Base-by-base conservation (phyloP, 2,888 invertebrate genomes). In the Microplitis deprimator region DNA sequence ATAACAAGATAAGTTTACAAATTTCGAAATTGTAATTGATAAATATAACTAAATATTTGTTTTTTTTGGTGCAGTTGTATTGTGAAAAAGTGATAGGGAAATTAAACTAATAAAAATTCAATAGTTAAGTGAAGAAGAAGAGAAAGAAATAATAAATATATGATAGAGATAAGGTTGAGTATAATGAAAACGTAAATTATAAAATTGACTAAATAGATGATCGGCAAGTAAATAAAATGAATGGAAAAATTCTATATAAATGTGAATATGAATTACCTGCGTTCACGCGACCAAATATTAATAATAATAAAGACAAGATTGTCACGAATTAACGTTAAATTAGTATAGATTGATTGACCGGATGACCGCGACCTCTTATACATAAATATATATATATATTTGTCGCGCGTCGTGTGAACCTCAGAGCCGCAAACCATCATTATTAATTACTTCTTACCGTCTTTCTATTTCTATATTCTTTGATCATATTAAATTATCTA, bases 301-400 rank as follows among this genome's bases (percentile, higher is more conserved):
- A 85, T 86, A 85, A 87, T 84, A 84, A 82, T 83, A 84, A 84
- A 83, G 81, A 80, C 81, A 83, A 83, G 84, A 87, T 87, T 87
- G 84, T 85, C 84, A 86, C 87, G 85, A 88, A 88, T 88, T 87
- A 88, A 86, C 81, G 83, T 83, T 82, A 82, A 89, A 89, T 88
- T 88, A 86, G 84, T 86, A 87, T 85, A 83, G 85, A 81, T 84
- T 83, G 85, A 87, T 87, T 86, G 87, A 86, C 84, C 85, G 83
- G 73, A 76, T 81, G 84, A 83, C 77, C 83, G 77, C 83, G 87
- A 86, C 86, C 87, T 86, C 81, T 83, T 75, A 81, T 79, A 79
- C 75, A 81, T 70, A 76, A 8, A 50, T 50, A 13, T 50, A 69
- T 70, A 40, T 29, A 29, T 29, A 76, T 71, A 76, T 79, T 75